Evolutionary conservation across 2,888 invertebrate genomes (phyloP), one percentile per base, ranked within the genome.

Genomic region (Brachyopa scutellaris): DNA sequence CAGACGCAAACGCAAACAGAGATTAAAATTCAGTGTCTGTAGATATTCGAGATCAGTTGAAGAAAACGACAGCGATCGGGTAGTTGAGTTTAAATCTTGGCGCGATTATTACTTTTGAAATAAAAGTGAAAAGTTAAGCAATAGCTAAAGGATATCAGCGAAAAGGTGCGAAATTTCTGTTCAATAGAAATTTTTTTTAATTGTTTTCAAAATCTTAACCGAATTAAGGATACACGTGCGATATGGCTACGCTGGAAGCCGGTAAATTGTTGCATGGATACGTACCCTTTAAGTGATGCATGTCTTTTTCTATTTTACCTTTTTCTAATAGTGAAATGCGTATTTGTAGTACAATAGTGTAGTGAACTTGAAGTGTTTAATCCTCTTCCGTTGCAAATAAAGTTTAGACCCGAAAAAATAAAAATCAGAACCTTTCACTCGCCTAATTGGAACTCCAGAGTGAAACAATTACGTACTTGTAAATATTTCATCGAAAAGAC

Each of bases 11-110:
- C n/a, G n/a, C n/a, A 45, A 47, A 29, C 49, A n/a, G 42, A 74
- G 80, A 80, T 80, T 80, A 80, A 59, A 74, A 64, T 62, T 51
- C 74, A 69, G 17, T 51, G 69, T 51, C 57, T 51, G 9, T 26
- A 64, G 64, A 76, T 38, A 64, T 47, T 64, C 45, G 49, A 64
- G 57, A 70, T 80, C 80, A 80, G 80, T 80, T 53, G 62, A 15
- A 42, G 74, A 59, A 42, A 23, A 64, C 69, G 38, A n/a, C 51
- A 64, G 36, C 23, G 15, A 47, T 70, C 64, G 69, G 64, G 5
- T 64, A 53, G 66, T 33, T 31, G 42, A 13, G 9, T 15, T 51
- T 29, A 13, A 3, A 5, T 9, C 13, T 47, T 21, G 9, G 47
- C 33, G 51, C 23, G 51, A 51, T 8, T 26, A 8, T 40, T 3